Evolutionary conservation across 2,113 vertebrate genomes (phyloP).

Genomic region (Neotoma lepida): DNA sequence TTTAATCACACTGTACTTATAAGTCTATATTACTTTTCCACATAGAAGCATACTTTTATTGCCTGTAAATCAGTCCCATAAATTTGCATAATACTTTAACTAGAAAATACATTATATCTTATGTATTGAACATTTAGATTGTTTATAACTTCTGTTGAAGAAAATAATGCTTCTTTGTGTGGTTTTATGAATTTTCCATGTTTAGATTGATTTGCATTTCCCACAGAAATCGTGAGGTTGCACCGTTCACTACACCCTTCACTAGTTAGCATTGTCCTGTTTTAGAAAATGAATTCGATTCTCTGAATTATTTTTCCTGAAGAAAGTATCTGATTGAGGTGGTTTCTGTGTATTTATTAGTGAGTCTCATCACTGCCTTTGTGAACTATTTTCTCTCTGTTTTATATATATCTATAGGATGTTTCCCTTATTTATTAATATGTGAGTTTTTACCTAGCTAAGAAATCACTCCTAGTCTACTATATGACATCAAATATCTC

Average conservation of each 20-base stretch:
- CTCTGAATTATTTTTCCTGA: slow-evolving; percentile 13
- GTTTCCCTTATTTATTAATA: slow-evolving; percentile 42
- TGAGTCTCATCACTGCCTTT: neutral
- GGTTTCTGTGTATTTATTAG: neutral
- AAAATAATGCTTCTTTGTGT: slow-evolving; percentile 8
- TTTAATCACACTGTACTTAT: neutral
- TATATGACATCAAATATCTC: neutral
- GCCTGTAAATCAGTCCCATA: neutral
- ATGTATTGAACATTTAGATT: neutral
- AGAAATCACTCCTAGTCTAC: neutral
- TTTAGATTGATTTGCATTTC: slow-evolving; percentile 31
- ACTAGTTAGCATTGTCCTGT: neutral
- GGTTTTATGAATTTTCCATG: neutral
- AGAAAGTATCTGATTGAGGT: neutral
- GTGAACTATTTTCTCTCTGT: neutral
- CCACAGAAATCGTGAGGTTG: neutral
- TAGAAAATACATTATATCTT: neutral
- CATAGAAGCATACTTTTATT: slow-evolving; percentile 1
- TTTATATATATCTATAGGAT: neutral
- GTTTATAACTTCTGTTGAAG: neutral
- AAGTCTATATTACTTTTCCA: slow-evolving; percentile 3
- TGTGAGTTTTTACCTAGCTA: neutral
- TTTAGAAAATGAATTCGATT: neutral
- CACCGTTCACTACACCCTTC: neutral
- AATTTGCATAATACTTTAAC: neutral